Evolutionary conservation across 2,888 invertebrate genomes (phyloP).

Genomic region (Aethes cnicana): DNA sequence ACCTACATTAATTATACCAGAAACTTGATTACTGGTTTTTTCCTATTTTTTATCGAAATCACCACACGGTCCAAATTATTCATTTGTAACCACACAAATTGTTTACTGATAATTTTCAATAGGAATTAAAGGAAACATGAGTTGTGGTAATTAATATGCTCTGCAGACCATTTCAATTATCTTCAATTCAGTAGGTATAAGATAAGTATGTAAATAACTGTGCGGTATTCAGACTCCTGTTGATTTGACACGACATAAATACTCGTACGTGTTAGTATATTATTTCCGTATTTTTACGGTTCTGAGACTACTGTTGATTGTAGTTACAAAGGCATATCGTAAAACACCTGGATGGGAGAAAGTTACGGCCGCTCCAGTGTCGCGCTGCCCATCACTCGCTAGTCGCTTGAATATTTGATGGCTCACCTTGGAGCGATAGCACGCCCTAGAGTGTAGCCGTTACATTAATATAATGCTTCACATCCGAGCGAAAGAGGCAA

Average conservation of each 20-base stretch:
- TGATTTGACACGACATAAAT: too few relatives aligned
- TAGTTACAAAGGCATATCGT: slow-evolving; percentile 33
- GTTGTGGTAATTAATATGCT: too few relatives aligned
- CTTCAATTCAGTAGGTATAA: too few relatives aligned
- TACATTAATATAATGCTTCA: slow-evolving; percentile 6
- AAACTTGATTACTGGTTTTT: too few relatives aligned
- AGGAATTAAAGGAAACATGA: background rate
- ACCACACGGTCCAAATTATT: slow-evolving; percentile 1
- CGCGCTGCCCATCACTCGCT: slow-evolving; percentile 46
- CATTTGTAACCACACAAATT: slow-evolving; percentile 8
- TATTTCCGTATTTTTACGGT: too few relatives aligned
- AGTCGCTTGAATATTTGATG: slow-evolving; percentile 51
- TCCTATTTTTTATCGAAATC: slow-evolving; percentile 15
- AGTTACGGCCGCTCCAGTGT: slow-evolving; percentile 42
- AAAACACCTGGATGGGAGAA: slow-evolving; percentile 41
- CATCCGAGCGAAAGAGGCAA: background rate
- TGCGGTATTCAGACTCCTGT: too few relatives aligned
- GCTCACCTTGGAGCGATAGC: slow-evolving; percentile 52
- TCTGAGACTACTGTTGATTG: background rate
- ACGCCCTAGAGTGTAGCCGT: slow-evolving; percentile 16
- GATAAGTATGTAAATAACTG: too few relatives aligned
- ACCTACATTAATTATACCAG: too few relatives aligned
- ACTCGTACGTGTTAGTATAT: too few relatives aligned
- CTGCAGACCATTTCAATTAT: too few relatives aligned
- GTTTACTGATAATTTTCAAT: slow-evolving; percentile 7